phyloP scores from a whole-genome alignment of 2,888 invertebrate genomes.

The Sinelater perroti region DNA sequence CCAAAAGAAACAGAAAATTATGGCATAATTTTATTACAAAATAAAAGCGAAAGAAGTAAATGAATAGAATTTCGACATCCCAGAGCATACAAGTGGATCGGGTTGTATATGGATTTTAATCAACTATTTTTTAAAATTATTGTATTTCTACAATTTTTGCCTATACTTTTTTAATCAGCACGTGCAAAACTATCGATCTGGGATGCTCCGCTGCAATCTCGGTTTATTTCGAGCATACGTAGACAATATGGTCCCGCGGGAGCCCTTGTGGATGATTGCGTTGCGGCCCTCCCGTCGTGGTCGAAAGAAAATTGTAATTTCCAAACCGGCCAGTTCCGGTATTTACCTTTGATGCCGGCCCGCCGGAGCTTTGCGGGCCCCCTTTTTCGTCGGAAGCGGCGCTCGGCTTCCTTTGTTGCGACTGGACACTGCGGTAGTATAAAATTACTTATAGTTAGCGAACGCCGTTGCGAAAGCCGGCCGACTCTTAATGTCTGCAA shows the following conservation, averaged over 20 bases:
- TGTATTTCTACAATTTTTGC: too few relatives aligned
- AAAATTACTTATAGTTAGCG: neutral
- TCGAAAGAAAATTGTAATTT: slow-evolving; percentile 51
- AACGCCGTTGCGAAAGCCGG: too few relatives aligned
- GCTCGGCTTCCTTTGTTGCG: slow-evolving; percentile 36
- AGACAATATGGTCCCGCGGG: slow-evolving; percentile 55
- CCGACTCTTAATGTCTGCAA: too few relatives aligned
- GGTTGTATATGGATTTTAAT: too few relatives aligned
- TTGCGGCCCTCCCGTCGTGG: slow-evolving; percentile 45
- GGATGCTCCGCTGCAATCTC: slow-evolving; percentile 44
- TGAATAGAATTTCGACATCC: too few relatives aligned
- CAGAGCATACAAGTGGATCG: too few relatives aligned
- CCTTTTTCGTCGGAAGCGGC: slow-evolving; percentile 39
- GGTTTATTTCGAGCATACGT: slow-evolving; percentile 50
- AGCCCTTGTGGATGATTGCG: slow-evolving; percentile 55
- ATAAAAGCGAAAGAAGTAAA: too few relatives aligned
- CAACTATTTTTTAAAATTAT: too few relatives aligned
- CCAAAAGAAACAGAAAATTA: neutral
- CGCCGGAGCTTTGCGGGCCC: slow-evolving; percentile 25
- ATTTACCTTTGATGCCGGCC: slow-evolving; percentile 42
- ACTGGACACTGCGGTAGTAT: slow-evolving; percentile 12
- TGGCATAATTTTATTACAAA: too few relatives aligned
- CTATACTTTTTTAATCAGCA: too few relatives aligned
- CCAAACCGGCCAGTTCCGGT: slow-evolving; percentile 43
- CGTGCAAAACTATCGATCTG: slow-evolving; percentile 44